Percentiles rank a stretch among this genome's conserved stretches.
Conservation (phyloP, 2,113 vertebrate species). For the Heterocephalus glaber region DNA sequence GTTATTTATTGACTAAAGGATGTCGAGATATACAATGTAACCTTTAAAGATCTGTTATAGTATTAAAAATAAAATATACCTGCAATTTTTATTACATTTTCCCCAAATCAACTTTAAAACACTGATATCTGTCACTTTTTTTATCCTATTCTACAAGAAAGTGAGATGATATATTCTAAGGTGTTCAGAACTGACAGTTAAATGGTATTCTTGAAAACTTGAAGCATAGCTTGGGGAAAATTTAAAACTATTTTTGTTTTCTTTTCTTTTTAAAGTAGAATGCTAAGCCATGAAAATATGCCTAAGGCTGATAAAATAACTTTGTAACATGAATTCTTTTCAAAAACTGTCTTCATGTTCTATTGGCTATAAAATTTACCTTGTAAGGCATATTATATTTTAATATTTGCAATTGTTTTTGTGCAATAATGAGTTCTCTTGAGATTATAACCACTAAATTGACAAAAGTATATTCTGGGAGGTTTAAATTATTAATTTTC, state of each 20-base stretch:
- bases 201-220: constrained; percentile 43
- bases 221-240: constrained; percentile 39
- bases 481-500: background rate
- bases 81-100: constrained; percentile 59
- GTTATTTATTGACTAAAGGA: constrained; percentile 24
- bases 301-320: background rate
- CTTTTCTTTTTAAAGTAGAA: constrained; percentile 37
- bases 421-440: background rate
- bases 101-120: constrained; percentile 63
- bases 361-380: background rate
- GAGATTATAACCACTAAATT: background rate
- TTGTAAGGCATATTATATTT: background rate
- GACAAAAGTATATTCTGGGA: background rate
- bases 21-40: background rate
- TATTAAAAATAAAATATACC: constrained; percentile 52
- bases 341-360: background rate
- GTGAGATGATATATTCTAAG: constrained; percentile 66
- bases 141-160: constrained; percentile 23
- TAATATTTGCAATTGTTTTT: background rate
- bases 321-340: background rate
- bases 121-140: constrained; percentile 67
- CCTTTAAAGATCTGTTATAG: constrained; percentile 6
- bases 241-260: constrained; percentile 54
- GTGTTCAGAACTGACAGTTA: constrained; percentile 36
- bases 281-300: background rate